Base-by-base conservation (phyloP, 2,888 invertebrate species). In the Oscheius sp. region DNA sequence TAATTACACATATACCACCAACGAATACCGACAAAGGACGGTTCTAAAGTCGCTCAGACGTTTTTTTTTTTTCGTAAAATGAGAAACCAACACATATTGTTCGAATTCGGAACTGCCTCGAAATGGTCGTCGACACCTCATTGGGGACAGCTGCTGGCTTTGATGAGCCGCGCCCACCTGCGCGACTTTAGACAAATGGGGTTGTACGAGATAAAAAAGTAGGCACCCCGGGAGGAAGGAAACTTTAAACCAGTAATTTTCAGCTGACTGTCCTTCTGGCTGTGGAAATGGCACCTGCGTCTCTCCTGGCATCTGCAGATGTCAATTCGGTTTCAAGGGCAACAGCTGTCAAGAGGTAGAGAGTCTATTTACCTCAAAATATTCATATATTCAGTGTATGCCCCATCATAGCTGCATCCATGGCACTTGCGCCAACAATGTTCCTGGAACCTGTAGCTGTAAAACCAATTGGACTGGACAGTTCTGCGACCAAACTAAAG, bases 251-350 rank as follows among this genome's bases (percentile, higher is more conserved):
- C 47, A 17, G 24, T 32, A 54, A 47, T 47, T 63, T 65, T 54
- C 54, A 65, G 65, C 65, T n/a, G 54, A 51, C 45, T 65, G 65
- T 38, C 51, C 17, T 30, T 44, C 41, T 26, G 54, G 65, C 20
- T 65, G 65, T 54, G 65, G 51, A 14, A 65, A 65, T 54, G 65
- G 65, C 44, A 65, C 51, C 38, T 65, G 65, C 56, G 26, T 54
- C 36, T 24, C 54, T 30, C 65, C 65, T 8, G 54, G 45, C 51
- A 30, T 45, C 44, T 65, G 65, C 45, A 30, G 38, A 54, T 65
- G 65, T 54, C 38, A 51, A 2, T 44, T 32, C 30, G 65, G 65
- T 22, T 65, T 51, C 41, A 65, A 30, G 24, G 65, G 65, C 38
- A 30, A 5, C 33, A 47, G 33, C 36, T 65, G 65, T 44, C 26